phyloP scores from a whole-genome alignment of 2,888 invertebrate species.

The Tachina lurida region DNA sequence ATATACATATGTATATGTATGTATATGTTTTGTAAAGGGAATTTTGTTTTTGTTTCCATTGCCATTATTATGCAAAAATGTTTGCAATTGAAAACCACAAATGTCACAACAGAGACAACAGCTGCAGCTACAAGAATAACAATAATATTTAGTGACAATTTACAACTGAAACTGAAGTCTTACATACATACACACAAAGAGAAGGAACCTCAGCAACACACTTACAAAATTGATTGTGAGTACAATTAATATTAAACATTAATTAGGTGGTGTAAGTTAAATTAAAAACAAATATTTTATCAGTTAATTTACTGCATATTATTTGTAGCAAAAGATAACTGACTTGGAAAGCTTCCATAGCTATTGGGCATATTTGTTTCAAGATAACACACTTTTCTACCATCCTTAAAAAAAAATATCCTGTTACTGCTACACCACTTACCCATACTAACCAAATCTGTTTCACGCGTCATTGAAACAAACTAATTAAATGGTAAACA shows the following conservation, averaged over 20 bases:
- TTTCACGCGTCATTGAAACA: slow-evolving; percentile 29
- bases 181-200: neutral
- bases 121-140: slow-evolving; percentile 37
- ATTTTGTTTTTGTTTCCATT: slow-evolving; percentile 39
- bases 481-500: slow-evolving; percentile 35
- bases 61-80: slow-evolving; percentile 22
- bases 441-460: neutral
- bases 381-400: neutral
- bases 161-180: slow-evolving; percentile 21
- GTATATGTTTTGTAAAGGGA: neutral
- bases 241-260: too few species aligned
- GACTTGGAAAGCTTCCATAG: too few species aligned
- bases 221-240: neutral
- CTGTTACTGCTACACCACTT: neutral
- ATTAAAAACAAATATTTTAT: too few species aligned
- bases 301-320: too few species aligned
- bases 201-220: neutral
- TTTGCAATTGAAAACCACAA: slow-evolving; percentile 51
- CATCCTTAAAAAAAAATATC: neutral
- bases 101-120: slow-evolving; percentile 48
- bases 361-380: neutral
- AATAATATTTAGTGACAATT: slow-evolving; percentile 43
- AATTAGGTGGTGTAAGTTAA: too few species aligned
- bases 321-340: too few species aligned
- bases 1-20: too few species aligned